Evolutionary conservation across 1,140 invertebrate species (phyloP).

Genomic region (Drosophila lowei): DNA sequence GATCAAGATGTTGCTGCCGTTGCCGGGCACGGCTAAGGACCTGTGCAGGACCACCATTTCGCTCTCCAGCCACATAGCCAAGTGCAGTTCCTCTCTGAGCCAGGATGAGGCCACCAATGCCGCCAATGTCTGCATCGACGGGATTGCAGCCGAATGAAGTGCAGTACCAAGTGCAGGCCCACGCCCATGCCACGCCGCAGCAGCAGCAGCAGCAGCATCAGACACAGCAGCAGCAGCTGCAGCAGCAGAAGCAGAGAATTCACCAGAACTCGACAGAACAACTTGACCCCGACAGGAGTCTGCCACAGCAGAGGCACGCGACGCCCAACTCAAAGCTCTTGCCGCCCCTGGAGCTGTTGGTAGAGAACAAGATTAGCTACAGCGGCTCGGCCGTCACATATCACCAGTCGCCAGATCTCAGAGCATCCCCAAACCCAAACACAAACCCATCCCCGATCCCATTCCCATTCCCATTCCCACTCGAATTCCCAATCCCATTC

Average conservation of each 20-base stretch:
- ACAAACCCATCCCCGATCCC: constrained; percentile 1
- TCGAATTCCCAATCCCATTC: constrained; percentile 24
- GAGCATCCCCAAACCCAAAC: not conserved
- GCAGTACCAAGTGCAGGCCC: constrained; percentile 19
- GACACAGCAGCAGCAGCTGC: constrained; percentile 34
- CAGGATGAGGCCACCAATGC: constrained; percentile 73
- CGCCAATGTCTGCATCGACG: constrained; percentile 47
- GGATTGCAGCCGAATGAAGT: constrained; percentile 70
- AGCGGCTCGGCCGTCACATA: constrained; percentile 55
- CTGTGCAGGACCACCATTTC: constrained; percentile 15
- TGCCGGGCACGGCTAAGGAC: constrained; percentile 59
- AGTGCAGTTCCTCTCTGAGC: constrained; percentile 9
- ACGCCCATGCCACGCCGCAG: constrained; percentile 41
- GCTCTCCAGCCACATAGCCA: not conserved
- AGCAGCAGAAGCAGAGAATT: constrained; percentile 10
- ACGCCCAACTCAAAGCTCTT: constrained; percentile 51
- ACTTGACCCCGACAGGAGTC: constrained; percentile 7
- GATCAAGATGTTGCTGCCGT: constrained; percentile 45
- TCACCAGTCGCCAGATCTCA: constrained; percentile 44
- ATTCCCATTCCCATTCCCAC: constrained; percentile 19
- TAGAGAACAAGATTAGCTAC: constrained; percentile 74
- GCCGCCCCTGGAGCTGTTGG: constrained; percentile 68
- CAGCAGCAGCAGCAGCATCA: constrained; percentile 32
- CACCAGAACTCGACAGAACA: constrained; percentile 7
- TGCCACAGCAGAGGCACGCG: constrained; percentile 16